Evolutionary conservation across 2,888 invertebrate species (phyloP).

Genomic region (Selenia dentaria): DNA sequence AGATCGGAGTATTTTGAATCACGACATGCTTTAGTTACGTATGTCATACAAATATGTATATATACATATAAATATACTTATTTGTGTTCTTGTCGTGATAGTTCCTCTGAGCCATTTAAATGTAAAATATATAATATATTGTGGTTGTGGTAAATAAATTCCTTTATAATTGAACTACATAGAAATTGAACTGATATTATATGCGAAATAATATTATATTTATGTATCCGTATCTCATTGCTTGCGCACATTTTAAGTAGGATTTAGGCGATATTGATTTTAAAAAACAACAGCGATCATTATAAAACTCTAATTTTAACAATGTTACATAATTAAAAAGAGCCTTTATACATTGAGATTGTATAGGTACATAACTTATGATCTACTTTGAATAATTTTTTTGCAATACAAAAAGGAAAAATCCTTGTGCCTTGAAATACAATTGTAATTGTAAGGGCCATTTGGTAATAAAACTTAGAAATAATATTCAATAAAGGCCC

Average conservation of each 20-base stretch:
- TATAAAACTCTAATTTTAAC: neutral
- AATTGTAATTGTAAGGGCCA: conserved; percentile 15
- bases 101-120: conserved; percentile 18
- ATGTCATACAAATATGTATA: neutral
- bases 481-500: conserved; percentile 3
- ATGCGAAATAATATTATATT: conserved; percentile 17
- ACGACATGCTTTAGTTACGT: conserved; percentile 16
- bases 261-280: conserved; percentile 39
- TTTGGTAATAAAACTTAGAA: conserved; percentile 6
- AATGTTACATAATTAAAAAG: neutral
- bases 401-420: conserved; percentile 11
- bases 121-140: conserved; percentile 3
- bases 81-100: conserved; percentile 11
- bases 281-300: conserved; percentile 14
- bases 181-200: conserved; percentile 28
- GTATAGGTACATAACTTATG: too few relatives aligned
- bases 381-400: conserved; percentile 1
- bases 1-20: neutral
- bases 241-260: conserved; percentile 52
- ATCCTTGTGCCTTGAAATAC: conserved; percentile 21
- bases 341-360: too few relatives aligned
- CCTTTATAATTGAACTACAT: conserved; percentile 19
- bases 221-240: conserved; percentile 26
- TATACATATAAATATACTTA: neutral
- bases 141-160: conserved; percentile 28